These are phyloP conservation scores for Aleiodes testaceus DNA, from an alignment of 2,888 invertebrate species.

Conservation along the genomic window DNA sequence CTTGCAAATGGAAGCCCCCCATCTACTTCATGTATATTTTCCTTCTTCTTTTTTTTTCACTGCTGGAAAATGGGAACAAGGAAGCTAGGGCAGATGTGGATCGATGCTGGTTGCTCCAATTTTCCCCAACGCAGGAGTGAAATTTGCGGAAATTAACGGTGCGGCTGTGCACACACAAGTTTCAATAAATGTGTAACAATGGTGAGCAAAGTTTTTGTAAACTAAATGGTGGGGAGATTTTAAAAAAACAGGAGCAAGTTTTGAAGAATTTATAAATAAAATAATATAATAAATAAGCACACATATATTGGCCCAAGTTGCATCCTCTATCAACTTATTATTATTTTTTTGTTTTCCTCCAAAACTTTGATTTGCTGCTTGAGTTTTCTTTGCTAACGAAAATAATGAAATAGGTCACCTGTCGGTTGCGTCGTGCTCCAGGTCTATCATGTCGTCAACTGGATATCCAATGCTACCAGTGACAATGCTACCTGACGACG, in stretches of 20 bases:
- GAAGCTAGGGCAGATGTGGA: slow-evolving; percentile 35
- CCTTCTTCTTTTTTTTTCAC: neutral
- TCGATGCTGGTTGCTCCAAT: slow-evolving; percentile 45
- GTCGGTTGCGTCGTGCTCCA: slow-evolving; percentile 70
- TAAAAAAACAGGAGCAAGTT: neutral
- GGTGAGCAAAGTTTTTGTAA: neutral
- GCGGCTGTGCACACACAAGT: slow-evolving; percentile 26
- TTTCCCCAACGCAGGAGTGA: slow-evolving; percentile 28
- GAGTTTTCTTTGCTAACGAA: neutral
- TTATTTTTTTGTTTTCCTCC: neutral
- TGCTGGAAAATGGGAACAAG: slow-evolving; percentile 26
- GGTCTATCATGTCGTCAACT: slow-evolving; percentile 69
- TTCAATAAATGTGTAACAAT: slow-evolving; percentile 6
- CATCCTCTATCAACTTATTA: slow-evolving; percentile 7
- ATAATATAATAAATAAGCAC: neutral
- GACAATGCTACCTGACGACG: slow-evolving; percentile 57
- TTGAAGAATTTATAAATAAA: neutral
- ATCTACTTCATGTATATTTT: slow-evolving; percentile 18
- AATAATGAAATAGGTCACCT: slow-evolving; percentile 62
- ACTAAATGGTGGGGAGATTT: neutral
- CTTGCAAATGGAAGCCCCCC: slow-evolving; percentile 1
- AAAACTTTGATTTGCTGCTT: neutral
- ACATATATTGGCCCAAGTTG: slow-evolving; percentile 31
- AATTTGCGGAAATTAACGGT: slow-evolving; percentile 29
- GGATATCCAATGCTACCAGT: slow-evolving; percentile 56